Base-by-base conservation (phyloP, 1,140 invertebrate genomes). In the Cyclargus thomasi region DNA sequence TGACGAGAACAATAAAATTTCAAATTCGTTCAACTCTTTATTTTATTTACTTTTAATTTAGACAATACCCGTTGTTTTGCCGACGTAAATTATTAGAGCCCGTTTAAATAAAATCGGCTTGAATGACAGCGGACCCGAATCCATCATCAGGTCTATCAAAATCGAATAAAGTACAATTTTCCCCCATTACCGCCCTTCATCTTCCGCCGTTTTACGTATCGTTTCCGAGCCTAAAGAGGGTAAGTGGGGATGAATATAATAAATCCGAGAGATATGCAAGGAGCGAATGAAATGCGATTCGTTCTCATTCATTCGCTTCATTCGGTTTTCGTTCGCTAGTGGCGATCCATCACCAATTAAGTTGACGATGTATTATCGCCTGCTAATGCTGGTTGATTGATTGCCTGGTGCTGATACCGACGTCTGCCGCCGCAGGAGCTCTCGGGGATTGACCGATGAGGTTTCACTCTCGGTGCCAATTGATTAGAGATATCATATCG, bases 91-190 rank as follows among this genome's bases (percentile, higher is more conserved):
- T 39, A 59, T 62, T 35, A 23, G 72, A 68, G 72, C 69, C 68
- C 67, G 69, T 66, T 70, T 70, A 73, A 77, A 70, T 71, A 62
- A 53, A 74, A 74, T 67, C 74, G 70, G 75, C 70, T 65, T 80
- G 73, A 85, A 75, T 80, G 80, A 82, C 81, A 83, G 75, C 74
- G 77, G 75, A 78, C 76, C 79, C 80, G 85, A 88, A 86, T 88
- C 85, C 81, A 75, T 81, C 79, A 84, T 84, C 81, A 79, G 85
- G 84, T 88, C 83, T 86, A 90, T 90, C 84, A 90, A 88, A 86
- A 86, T 86, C 85, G 82, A 90, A 90, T 90, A 85, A 90, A 87
- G 81, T 78, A 83, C 80, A 88, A 88, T 88, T 87, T 90, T 86
- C 85, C 81, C 79, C 83, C 80, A 87, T 90, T 90, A 90, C 85